phyloP scores from a whole-genome alignment of 2,888 invertebrate species.

The Mythimna loreyi region DNA sequence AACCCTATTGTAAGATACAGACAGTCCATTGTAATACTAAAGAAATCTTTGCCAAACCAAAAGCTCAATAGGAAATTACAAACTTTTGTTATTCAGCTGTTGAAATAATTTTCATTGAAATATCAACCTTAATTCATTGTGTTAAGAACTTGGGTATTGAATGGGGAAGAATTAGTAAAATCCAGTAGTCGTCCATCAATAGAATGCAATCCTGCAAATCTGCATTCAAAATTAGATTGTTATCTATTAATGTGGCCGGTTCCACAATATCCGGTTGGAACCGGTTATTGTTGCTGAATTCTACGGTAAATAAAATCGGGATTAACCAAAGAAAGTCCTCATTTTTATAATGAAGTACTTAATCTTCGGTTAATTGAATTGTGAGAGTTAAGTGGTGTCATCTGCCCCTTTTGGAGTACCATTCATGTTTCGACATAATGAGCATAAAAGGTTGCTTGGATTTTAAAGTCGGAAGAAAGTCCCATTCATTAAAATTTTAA shows the following conservation, averaged over 20 bases:
- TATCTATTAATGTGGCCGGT: conserved; percentile 82
- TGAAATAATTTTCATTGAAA: conserved; percentile 23
- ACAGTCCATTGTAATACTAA: conserved; percentile 24
- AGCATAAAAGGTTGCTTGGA: conserved; percentile 48
- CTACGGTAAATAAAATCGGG: conserved; percentile 61
- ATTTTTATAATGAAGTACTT: conserved; percentile 61
- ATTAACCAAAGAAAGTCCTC: conserved; percentile 63
- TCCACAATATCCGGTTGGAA: conserved; percentile 73
- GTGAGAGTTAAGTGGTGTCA: conserved; percentile 67
- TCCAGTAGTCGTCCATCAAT: conserved; percentile 63
- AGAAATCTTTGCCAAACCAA: conserved; percentile 52
- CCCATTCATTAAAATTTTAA: conserved; percentile 55
- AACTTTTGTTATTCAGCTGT: conserved; percentile 35
- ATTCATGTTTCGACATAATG: conserved; percentile 59
- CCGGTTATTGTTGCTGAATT: conserved; percentile 61
- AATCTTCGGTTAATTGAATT: conserved; percentile 67
- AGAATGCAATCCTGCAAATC: conserved; percentile 79
- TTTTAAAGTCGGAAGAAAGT: conserved; percentile 52
- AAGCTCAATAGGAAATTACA: conserved; percentile 59
- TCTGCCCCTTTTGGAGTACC: conserved; percentile 61
- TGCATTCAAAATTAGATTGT: conserved; percentile 85
- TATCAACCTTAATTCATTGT: background rate
- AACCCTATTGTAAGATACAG: background rate
- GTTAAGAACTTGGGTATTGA: background rate
- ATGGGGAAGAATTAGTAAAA: conserved; percentile 56